Evolutionary conservation across 2,113 vertebrate species (phyloP).

Genomic region (Scatophagus argus): DNA sequence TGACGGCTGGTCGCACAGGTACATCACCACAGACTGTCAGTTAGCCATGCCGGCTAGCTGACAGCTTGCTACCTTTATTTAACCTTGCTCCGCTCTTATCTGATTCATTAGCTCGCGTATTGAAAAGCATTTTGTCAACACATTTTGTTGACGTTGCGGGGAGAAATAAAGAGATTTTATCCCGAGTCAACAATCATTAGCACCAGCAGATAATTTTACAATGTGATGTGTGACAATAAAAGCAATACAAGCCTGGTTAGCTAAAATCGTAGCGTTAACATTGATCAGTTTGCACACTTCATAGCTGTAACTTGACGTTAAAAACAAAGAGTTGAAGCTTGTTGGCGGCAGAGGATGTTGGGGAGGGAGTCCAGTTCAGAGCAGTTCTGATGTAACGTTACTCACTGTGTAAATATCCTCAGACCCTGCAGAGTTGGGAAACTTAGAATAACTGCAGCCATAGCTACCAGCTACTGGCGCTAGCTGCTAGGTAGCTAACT

Average conservation of each 20-base stretch:
- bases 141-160: rapidly evolving
- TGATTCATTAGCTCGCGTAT: not conserved
- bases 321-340: not conserved
- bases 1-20: not conserved
- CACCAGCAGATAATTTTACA: not conserved
- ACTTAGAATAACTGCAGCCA: constrained; percentile 83
- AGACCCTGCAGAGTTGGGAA: constrained; percentile 70
- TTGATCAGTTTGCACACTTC: not conserved
- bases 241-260: not conserved
- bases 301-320: not conserved
- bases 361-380: rapidly evolving
- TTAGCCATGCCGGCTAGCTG: constrained; percentile 26
- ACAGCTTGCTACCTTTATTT: constrained; percentile 57
- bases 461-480: constrained; percentile 50
- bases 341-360: rapidly evolving
- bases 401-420: constrained; percentile 79
- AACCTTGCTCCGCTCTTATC: constrained; percentile 62
- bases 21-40: not conserved
- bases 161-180: rapidly evolving
- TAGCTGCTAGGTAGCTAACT: constrained; percentile 41
- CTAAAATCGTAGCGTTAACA: not conserved
- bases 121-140: not conserved
- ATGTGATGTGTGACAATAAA: not conserved
- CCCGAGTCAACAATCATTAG: not conserved
- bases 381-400: not conserved